Base-by-base conservation (phyloP, 2,113 vertebrate genomes). In the Dipodomys stephensi region DNA sequence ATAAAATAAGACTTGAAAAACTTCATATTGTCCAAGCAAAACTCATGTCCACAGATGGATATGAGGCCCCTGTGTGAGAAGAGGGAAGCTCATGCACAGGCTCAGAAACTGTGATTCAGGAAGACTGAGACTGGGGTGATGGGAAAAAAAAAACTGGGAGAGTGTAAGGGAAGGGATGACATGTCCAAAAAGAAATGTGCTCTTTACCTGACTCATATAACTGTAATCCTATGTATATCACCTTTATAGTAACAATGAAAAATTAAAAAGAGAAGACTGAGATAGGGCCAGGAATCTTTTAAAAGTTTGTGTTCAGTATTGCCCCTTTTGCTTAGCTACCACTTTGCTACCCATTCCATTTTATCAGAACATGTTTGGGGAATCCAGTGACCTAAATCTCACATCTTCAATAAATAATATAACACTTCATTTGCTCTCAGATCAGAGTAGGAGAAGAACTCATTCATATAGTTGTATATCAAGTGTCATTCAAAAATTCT, bases 1-100 rank as follows among this genome's bases (percentile, higher is more conserved):
- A 39, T 39, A 1, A 99, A 98, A 99, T 99, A 85, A 99, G 98
- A 96, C 97, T 99, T 99, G 57, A 99, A 98, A 97, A 99, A 99
- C 96, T 98, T 98, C 98, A 99, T 99, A 98, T 98, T 98, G 97
- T 97, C 97, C 97, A 98, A 97, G 98, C 97, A 98, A 97, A 97
- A 98, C 97, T 98, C 98, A 98, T 10, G 23, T 8, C 4, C 74
- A 67, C 1, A 7, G 97, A 88, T 97, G 97, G 96, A 86, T 95
- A 97, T 95, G 98, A 30, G n/a, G 90, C n/a, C 2, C 62, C 22
- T 6, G 1, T 18, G 8, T 1, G 30, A 57, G 11, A 87, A 82
- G 20, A 25, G 6, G 2, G 0, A 0, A 27, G 12, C 10, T 53
- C 25, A 15, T 18, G 30, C 23, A 69, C 13, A 23, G 22, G 23